These are phyloP conservation scores for Okapia johnstoni DNA, from an alignment of 2,113 vertebrate species.

Conservation along the genomic window DNA sequence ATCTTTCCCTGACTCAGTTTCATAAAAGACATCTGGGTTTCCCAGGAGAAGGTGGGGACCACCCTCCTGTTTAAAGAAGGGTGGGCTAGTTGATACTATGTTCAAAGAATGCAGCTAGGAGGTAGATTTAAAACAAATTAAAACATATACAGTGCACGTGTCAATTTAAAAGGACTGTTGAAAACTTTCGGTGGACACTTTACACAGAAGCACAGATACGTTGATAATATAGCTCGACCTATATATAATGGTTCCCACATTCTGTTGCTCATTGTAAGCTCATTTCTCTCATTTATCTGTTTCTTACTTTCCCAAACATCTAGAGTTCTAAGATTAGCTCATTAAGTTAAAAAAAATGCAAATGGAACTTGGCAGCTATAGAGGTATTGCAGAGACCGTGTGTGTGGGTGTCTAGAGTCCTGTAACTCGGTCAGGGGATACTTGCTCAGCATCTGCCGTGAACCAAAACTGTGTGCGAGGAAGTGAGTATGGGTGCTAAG, in stretches of 20 bases:
- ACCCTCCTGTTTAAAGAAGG: not conserved
- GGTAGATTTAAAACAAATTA: not conserved
- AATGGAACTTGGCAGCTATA: not conserved
- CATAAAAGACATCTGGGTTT: not conserved
- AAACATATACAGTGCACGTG: not conserved
- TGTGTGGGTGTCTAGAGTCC: not conserved
- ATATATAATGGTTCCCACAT: not conserved
- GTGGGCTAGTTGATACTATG: not conserved
- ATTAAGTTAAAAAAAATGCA: not conserved
- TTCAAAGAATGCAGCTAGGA: not conserved
- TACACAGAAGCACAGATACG: not conserved
- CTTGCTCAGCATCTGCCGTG: not conserved
- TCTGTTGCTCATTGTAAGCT: not conserved
- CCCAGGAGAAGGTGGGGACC: not conserved
- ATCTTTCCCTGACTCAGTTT: not conserved
- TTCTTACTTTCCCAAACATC: not conserved
- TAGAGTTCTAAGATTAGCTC: not conserved
- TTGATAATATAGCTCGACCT: not conserved
- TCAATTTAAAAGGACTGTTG: not conserved
- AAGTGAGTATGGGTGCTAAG: fast-evolving
- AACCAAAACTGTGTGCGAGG: not conserved
- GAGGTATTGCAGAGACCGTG: not conserved
- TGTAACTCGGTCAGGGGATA: fast-evolving
- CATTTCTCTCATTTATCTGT: not conserved
- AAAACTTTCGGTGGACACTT: not conserved